Percentiles rank a stretch among this genome's conserved stretches.
These are phyloP conservation scores for Ivindomyrus marchei DNA, from an alignment of 2,113 vertebrate genomes.

Conservation along the genomic window DNA sequence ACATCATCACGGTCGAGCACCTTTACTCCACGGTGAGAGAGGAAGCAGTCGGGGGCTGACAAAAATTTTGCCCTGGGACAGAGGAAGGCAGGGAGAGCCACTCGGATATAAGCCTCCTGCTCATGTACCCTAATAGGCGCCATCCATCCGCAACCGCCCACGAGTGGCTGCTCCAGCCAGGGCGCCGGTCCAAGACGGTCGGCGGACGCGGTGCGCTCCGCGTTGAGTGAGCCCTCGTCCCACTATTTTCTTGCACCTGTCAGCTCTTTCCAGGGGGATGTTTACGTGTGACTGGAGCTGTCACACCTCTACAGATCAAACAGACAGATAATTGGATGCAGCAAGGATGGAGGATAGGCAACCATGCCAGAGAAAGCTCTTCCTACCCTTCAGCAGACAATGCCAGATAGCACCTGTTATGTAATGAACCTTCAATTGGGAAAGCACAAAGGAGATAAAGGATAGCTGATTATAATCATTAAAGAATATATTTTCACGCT, in stretches of 20 bases:
- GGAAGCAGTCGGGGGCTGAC: not conserved
- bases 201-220: not conserved
- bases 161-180: not conserved
- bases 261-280: not conserved
- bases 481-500: not conserved
- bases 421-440: not conserved
- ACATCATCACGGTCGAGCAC: not conserved
- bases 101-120: not conserved
- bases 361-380: not conserved
- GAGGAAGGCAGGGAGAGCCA: not conserved
- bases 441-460: not conserved
- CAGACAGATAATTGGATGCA: not conserved
- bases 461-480: not conserved
- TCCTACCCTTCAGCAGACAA: not conserved
- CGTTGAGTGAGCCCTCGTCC: not conserved
- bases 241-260: not conserved
- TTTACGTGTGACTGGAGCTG: constrained; percentile 10
- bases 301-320: constrained; percentile 4
- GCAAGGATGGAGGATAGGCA: not conserved
- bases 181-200: not conserved
- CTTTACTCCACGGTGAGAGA: not conserved
- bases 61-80: not conserved
- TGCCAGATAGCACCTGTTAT: not conserved
- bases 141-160: not conserved
- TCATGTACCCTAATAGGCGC: not conserved